These are phyloP conservation scores for Mus spretus DNA, from an alignment of 2,797 vertebrate species.

Conservation along the genomic window DNA sequence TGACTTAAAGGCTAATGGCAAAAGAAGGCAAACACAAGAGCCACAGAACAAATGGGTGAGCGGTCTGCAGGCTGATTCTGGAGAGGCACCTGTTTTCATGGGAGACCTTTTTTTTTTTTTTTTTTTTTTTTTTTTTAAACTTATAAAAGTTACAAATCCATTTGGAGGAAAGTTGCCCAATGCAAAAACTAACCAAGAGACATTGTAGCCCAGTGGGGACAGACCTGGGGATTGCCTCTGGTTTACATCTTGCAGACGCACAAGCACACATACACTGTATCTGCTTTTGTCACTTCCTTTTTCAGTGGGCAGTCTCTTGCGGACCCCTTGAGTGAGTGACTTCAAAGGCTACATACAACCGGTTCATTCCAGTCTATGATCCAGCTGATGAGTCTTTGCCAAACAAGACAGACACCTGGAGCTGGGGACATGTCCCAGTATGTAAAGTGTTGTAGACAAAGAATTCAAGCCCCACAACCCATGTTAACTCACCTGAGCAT, in stretches of 20 bases:
- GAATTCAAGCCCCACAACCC: not conserved
- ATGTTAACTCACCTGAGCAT: not conserved
- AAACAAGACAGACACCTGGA: not conserved
- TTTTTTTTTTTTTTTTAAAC: not conserved
- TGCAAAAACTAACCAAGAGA: not conserved
- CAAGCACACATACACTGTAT: too few relatives aligned
- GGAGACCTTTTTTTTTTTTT: not conserved
- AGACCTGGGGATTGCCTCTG: not conserved
- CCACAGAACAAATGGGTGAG: not conserved
- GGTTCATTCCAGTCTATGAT: not conserved
- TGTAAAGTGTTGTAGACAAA: not conserved
- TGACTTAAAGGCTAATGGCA: not conserved
- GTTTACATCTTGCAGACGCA: too few relatives aligned
- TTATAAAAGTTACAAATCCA: not conserved
- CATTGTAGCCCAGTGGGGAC: fast-evolving
- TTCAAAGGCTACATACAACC: not conserved
- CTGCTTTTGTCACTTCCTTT: not conserved
- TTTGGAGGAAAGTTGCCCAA: not conserved
- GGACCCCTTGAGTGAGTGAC: not conserved
- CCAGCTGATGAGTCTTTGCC: not conserved
- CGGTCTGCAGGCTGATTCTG: not conserved
- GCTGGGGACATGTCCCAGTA: too few relatives aligned
- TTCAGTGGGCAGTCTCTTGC: not conserved
- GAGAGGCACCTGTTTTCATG: not conserved
- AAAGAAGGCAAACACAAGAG: not conserved